Evolutionary conservation across 2,113 vertebrate genomes (phyloP), one percentile per base, ranked within the genome.

Genomic region (Alligator sinensis): DNA sequence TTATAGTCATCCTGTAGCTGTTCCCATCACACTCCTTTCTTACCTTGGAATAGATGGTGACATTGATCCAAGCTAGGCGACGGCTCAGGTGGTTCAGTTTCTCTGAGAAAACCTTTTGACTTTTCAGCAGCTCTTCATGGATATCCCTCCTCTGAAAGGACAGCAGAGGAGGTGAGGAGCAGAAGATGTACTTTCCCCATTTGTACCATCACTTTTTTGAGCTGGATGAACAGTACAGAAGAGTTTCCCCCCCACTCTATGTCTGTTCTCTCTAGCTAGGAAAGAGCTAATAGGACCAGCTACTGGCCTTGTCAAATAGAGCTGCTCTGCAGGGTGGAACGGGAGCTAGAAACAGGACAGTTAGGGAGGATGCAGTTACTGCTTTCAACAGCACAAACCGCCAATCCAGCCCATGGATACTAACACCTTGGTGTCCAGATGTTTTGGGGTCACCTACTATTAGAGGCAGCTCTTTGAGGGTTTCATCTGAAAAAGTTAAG

Each of bases 31-130:
- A 10, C 18, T 85, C 57, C 84, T 61, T 54, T 22, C 95, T 86
- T 97, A 99, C 99, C 99, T 99, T 99, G 93, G 99, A 99, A 97
- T 99, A 99, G 94, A 99, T 99, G n/a, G 99, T 99, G 96, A 99
- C 99, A 2, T 99, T 99, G 97, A 99, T 99, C 99, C 99, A 99
- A 82, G 99, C 99, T 18, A 99, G 98, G 55, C 99, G 98, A 27
- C 99, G 98, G 95, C 99, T 99, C 74, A 99, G 98, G 96, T 99
- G 99, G 97, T 99, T 99, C 83, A 99, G 98, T 96, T 99, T 99
- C 97, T 99, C 99, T 0, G 99, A 98, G 96, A 99, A 99, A 70
- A 99, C 99, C 95, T 99, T 99, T 94, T 99, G 99, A 96, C 99
- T 99, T 95, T 99, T 99, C 92, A 98, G 96, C 72, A 99, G 96